phyloP scores from a whole-genome alignment of 2,797 vertebrate species.

The Protonibea diacanthus region DNA sequence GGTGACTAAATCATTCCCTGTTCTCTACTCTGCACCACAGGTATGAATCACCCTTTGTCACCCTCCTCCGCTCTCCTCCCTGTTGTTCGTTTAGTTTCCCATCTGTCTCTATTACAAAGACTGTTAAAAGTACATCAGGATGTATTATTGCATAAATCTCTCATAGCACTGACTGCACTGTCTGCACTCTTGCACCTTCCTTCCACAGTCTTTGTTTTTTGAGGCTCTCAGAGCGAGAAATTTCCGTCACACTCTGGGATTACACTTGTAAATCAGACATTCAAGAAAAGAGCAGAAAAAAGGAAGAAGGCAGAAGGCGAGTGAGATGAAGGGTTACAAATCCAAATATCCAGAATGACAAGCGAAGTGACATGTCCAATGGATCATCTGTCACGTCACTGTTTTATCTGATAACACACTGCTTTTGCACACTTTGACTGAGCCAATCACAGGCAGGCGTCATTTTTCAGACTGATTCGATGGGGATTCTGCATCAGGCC shows the following conservation, averaged over 20 bases:
- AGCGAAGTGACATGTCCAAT: slow-evolving; percentile 58
- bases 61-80: slow-evolving; percentile 65
- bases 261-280: slow-evolving; percentile 69
- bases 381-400: slow-evolving; percentile 57
- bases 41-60: slow-evolving; percentile 80
- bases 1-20: slow-evolving; percentile 75
- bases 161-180: slow-evolving; percentile 27
- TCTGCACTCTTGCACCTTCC: slow-evolving; percentile 41
- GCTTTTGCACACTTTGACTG: slow-evolving; percentile 45
- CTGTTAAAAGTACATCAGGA: slow-evolving; percentile 75
- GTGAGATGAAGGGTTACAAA: slow-evolving; percentile 56
- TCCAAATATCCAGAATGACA: slow-evolving; percentile 56
- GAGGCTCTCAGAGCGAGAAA: slow-evolving; percentile 41
- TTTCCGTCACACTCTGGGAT: slow-evolving; percentile 55
- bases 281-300: slow-evolving; percentile 36
- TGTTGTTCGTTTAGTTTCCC: slow-evolving; percentile 69
- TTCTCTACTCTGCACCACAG: slow-evolving; percentile 63
- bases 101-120: slow-evolving; percentile 77
- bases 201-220: slow-evolving; percentile 60
- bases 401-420: slow-evolving; percentile 48
- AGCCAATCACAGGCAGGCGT: slow-evolving; percentile 58
- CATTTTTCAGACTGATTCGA: slow-evolving; percentile 60
- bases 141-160: slow-evolving; percentile 71
- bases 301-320: slow-evolving; percentile 22
- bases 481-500: slow-evolving; percentile 36